Conservation (phyloP, 2,888 invertebrate genomes). For the Abrostola tripartita region DNA sequence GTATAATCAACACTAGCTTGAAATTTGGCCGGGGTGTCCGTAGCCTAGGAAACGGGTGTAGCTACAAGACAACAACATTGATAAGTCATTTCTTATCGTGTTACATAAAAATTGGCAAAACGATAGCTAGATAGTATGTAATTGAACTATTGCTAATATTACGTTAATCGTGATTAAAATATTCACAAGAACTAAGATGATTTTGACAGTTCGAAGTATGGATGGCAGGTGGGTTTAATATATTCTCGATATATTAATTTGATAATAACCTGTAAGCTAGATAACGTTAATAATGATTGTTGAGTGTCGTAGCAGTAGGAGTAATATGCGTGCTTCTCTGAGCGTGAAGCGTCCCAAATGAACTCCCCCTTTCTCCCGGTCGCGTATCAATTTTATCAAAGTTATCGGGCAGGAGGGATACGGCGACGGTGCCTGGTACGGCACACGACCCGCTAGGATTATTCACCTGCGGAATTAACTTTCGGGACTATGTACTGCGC, state of each 20-base stretch:
- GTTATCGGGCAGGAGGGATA: conserved; percentile 70
- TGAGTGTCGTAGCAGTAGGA: conserved; percentile 33
- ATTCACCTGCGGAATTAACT: conserved; percentile 63
- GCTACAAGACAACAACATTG: conserved; percentile 86
- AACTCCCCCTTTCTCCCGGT: conserved; percentile 69
- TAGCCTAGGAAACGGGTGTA: conserved; percentile 88
- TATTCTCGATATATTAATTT: conserved; percentile 54
- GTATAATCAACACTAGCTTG: conserved; percentile 54
- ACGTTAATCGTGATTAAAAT: conserved; percentile 39
- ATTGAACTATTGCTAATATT: conserved; percentile 35
- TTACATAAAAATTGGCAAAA: conserved; percentile 74
- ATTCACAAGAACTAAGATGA: conserved; percentile 62
- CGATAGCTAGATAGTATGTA: conserved; percentile 44
- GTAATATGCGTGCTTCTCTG: conserved; percentile 51
- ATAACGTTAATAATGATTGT: conserved; percentile 34
- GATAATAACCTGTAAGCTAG: conserved; percentile 42
- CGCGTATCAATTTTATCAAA: conserved; percentile 78
- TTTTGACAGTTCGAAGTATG: conserved; percentile 83
- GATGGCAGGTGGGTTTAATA: conserved; percentile 82
- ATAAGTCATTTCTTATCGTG: conserved; percentile 75
- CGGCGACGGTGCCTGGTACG: conserved; percentile 79
- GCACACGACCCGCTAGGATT: conserved; percentile 60
- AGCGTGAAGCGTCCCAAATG: conserved; percentile 61
- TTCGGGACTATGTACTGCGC: conserved; percentile 46
- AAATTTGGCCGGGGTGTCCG: conserved; percentile 74